These are phyloP conservation scores for Lepeophtheirus nordmannii DNA, from an alignment of 2,888 invertebrate genomes.

Conservation along the genomic window DNA sequence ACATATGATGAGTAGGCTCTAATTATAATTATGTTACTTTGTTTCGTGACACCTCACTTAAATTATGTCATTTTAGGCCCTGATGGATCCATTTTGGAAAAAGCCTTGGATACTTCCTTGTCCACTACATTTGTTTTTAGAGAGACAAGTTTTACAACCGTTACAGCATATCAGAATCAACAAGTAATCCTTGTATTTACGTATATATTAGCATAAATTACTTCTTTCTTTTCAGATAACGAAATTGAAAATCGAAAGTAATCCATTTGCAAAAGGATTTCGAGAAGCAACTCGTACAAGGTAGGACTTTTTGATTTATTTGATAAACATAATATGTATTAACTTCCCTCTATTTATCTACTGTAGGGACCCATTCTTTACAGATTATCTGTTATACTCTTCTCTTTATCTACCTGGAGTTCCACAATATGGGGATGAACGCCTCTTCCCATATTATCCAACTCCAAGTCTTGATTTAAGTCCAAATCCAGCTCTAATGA, in stretches of 20 bases:
- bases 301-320: slow-evolving; percentile 24
- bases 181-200: slow-evolving; percentile 28
- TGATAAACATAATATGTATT: neutral
- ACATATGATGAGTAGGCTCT: neutral
- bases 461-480: too few species aligned
- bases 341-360: too few species aligned
- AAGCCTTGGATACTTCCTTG: neutral
- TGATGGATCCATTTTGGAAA: neutral
- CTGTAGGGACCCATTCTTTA: too few species aligned
- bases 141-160: slow-evolving; percentile 32
- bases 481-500: too few species aligned
- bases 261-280: slow-evolving; percentile 38
- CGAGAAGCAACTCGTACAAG: slow-evolving; percentile 31
- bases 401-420: too few species aligned
- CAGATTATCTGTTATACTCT: too few species aligned
- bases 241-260: slow-evolving; percentile 36
- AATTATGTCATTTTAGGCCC: neutral
- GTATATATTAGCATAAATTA: slow-evolving; percentile 19
- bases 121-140: slow-evolving; percentile 29
- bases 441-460: too few species aligned
- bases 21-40: too few species aligned
- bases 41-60: neutral
- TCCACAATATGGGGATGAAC: too few species aligned
- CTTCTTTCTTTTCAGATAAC: slow-evolving; percentile 35
- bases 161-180: slow-evolving; percentile 33